Evolutionary conservation across 1,140 invertebrate species (phyloP).

Genomic region (Cepaea nemoralis): DNA sequence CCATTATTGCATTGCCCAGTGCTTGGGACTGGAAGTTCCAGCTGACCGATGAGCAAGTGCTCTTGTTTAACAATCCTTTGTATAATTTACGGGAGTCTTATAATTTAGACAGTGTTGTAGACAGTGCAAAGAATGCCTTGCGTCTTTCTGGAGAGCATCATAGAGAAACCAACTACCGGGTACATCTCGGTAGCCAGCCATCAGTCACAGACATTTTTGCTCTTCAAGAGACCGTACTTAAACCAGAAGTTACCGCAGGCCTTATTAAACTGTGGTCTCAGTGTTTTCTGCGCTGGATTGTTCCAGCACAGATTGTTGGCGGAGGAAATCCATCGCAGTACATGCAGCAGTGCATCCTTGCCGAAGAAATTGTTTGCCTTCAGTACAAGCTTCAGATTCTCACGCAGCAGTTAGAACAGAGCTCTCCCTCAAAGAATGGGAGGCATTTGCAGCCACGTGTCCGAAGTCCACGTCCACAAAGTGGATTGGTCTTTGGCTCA

Average conservation of each 20-base stretch:
- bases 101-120: slow-evolving; percentile 39
- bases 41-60: slow-evolving; percentile 58
- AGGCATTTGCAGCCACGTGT: slow-evolving; percentile 26
- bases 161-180: slow-evolving; percentile 45
- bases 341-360: slow-evolving; percentile 70
- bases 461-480: slow-evolving; percentile 52
- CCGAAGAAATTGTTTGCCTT: slow-evolving; percentile 67
- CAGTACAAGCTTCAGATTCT: slow-evolving; percentile 60
- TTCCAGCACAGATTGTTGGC: slow-evolving; percentile 83
- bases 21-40: slow-evolving; percentile 69
- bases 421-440: background rate
- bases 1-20: slow-evolving; percentile 53
- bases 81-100: slow-evolving; percentile 54
- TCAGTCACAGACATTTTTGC: slow-evolving; percentile 37
- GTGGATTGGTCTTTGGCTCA: slow-evolving; percentile 68
- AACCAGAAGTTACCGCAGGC: slow-evolving; percentile 55
- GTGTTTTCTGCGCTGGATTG: slow-evolving; percentile 90
- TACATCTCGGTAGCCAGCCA: slow-evolving; percentile 33
- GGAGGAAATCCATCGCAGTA: slow-evolving; percentile 82
- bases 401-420: background rate
- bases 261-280: slow-evolving; percentile 85
- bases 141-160: slow-evolving; percentile 34
- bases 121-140: slow-evolving; percentile 28
- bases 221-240: slow-evolving; percentile 48
- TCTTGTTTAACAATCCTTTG: slow-evolving; percentile 69